Base-by-base conservation (phyloP, 2,797 vertebrate species). In the Sphenopsis melanotis region DNA sequence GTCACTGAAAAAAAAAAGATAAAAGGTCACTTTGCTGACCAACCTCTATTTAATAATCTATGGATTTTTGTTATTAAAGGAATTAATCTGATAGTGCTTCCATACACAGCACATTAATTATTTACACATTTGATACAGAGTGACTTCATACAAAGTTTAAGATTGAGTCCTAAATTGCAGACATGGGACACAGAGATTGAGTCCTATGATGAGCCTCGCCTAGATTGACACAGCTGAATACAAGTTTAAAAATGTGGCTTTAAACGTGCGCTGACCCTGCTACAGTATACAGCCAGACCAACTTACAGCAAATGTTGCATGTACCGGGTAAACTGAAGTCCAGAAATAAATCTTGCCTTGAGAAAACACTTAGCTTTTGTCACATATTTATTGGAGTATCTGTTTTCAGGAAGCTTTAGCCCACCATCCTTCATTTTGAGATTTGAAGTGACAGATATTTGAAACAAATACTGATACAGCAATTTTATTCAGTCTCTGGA, bases 381-480 rank as follows among this genome's bases (percentile, higher is more conserved):
- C 93, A 95, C 93, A 93, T 72, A n/a, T 87, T 95, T 96, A 88
- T 91, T 56, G 21, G 86, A 69, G 56, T 90, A 81, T 83, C 84
- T 94, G 29, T 86, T 94, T 97, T 94, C 79, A 94, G 83, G 92
- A 95, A 74, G 23, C 21, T 84, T 95, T 95, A 95, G 80, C 80
- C 70, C 53, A 92, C 76, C 0, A 5, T 82, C 87, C 89, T 94
- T 95, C 88, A 88, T 93, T 82, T 92, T 88, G 87, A 96, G 85
- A 79, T 89, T 86, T 44, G 50, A 84, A 96, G 75, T 90, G 92
- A 95, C 94, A 97, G 83, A 96, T 95, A 97, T 89, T 97, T 94
- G 94, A 96, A 96, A 95, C 70, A 69, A 97, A 80, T 95, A 97
- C 94, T 89, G 87, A 97, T 94, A 86, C 42, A 87, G 93, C 89